These are phyloP conservation scores for Engystomops pustulosus DNA, from an alignment of 2,113 vertebrate species.

Conservation along the genomic window DNA sequence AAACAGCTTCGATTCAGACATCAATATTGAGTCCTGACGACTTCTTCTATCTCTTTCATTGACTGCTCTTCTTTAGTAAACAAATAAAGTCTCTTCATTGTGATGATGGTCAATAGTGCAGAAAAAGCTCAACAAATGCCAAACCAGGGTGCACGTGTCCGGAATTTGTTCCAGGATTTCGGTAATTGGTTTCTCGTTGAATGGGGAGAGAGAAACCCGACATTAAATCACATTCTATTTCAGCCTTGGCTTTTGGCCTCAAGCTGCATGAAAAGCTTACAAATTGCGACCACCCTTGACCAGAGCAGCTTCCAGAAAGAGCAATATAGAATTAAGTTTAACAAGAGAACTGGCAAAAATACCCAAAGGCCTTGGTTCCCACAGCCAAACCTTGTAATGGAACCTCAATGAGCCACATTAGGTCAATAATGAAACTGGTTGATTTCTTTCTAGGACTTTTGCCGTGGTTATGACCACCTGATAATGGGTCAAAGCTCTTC, in stretches of 20 bases:
- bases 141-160: not conserved
- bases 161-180: not conserved
- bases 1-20: not conserved
- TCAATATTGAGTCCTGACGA: not conserved
- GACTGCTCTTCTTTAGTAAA: too few species aligned
- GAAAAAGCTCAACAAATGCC: not conserved
- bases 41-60: too few species aligned
- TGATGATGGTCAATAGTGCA: not conserved
- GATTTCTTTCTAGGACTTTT: too few species aligned
- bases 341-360: too few species aligned
- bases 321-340: too few species aligned
- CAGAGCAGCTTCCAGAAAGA: not conserved
- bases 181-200: not conserved
- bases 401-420: too few species aligned
- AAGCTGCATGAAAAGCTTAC: not conserved
- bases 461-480: too few species aligned
- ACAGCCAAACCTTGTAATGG: too few species aligned
- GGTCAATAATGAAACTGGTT: too few species aligned
- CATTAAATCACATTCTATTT: not conserved
- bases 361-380: too few species aligned
- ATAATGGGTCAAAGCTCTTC: too few species aligned
- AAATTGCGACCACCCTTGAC: not conserved
- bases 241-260: not conserved
- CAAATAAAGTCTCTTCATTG: not conserved
- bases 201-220: not conserved